A percentile compares a stretch with the other conserved stretches of the same genome.
These are phyloP conservation scores for Hyperoplus immaculatus DNA, from an alignment of 2,797 vertebrate species.

Conservation along the genomic window DNA sequence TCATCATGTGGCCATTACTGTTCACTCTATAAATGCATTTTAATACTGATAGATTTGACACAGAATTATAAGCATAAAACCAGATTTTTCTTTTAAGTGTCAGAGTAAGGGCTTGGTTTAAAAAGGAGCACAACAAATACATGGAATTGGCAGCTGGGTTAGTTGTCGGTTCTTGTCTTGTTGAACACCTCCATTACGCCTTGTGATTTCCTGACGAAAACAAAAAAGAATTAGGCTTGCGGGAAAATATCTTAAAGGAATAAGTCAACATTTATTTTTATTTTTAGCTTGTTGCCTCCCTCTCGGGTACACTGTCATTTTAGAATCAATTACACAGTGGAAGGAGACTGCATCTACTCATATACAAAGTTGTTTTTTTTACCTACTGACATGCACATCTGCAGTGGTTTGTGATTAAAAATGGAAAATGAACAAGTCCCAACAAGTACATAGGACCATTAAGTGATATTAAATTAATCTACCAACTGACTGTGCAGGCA, in stretches of 20 bases:
- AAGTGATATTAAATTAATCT: too few species aligned
- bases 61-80: not conserved
- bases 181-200: slow-evolving; percentile 38
- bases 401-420: too few species aligned
- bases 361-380: too few species aligned
- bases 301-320: too few species aligned
- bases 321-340: too few species aligned
- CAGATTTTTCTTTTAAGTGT: not conserved
- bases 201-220: slow-evolving; percentile 68
- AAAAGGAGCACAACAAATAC: slow-evolving; percentile 8
- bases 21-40: not conserved
- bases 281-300: too few species aligned
- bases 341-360: too few species aligned
- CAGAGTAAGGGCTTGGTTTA: not conserved
- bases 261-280: too few species aligned
- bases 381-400: too few species aligned
- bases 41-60: not conserved
- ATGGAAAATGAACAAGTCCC: too few species aligned
- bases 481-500: too few species aligned
- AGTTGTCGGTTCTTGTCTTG: slow-evolving; percentile 14
- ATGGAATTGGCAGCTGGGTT: not conserved
- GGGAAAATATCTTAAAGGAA: not conserved
- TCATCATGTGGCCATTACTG: not conserved
- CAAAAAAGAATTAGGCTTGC: slow-evolving; percentile 37
- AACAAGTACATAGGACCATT: too few species aligned